A percentile compares a stretch with the other conserved stretches of the same genome.
Conservation (phyloP, 2,113 vertebrate species). For the Garra rufa region DNA sequence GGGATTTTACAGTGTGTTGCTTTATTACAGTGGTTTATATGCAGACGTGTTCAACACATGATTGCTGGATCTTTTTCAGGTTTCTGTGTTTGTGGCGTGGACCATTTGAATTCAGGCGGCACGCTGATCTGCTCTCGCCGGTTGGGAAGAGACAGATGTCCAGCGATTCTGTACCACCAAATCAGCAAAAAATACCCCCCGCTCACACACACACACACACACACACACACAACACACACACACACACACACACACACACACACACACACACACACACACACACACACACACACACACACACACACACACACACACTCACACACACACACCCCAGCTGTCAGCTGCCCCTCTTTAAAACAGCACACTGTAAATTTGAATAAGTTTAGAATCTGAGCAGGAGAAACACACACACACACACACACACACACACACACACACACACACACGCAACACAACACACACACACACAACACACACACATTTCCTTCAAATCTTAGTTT, state of each 20-base stretch:
- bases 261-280: not conserved
- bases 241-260: not conserved
- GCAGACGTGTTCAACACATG: not conserved
- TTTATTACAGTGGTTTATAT: not conserved
- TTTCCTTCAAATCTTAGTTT: no score
- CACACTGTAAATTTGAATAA: constrained; percentile 65
- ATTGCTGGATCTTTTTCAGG: not conserved
- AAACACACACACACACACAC: not conserved
- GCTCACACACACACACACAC: not conserved
- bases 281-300: not conserved
- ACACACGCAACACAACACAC: constrained; percentile 5
- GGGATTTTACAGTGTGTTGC: accelerated
- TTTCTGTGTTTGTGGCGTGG: constrained; percentile 57
- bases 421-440: constrained; percentile 40
- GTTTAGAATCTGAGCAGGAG: constrained; percentile 51
- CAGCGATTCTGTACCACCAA: constrained; percentile 62
- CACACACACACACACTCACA: not conserved
- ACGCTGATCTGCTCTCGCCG: constrained; percentile 46
- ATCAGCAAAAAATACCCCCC: constrained; percentile 60
- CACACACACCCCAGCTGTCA: constrained; percentile 39
- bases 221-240: not conserved
- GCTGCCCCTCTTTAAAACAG: constrained; percentile 67
- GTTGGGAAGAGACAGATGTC: constrained; percentile 68
- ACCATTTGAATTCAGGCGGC: constrained; percentile 8
- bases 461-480: constrained; percentile 41